Base-by-base conservation (phyloP, 2,888 invertebrate species). In the Agrotis ipsilon region DNA sequence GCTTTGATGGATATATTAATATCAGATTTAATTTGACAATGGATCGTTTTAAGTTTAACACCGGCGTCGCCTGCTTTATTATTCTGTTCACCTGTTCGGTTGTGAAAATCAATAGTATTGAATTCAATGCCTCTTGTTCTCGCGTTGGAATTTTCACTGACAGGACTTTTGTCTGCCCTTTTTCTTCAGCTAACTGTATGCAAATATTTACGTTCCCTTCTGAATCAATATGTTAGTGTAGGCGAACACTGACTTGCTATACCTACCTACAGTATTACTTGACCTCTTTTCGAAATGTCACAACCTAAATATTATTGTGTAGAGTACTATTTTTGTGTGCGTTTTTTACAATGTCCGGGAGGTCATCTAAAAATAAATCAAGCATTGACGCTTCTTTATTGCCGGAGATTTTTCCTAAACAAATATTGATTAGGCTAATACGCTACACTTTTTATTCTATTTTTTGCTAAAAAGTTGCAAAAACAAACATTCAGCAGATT, bases 1-100 rank as follows among this genome's bases (percentile, higher is more conserved):
- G 62, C 78, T 86, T 82, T 80, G 78, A 84, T 83, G 76, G 76
- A 48, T 65, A 51, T 39, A 51, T 64, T 61, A 73, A 83, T 51
- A 60, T 57, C 14, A 43, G 45, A 72, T 63, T 64, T 54, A 65
- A 64, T 69, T 68, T 63, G 32, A 59, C 24, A 61, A 61, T 43
- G n/a, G 43, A 24, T 58, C 7, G 32, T 76, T 55, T 51, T 49
- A 39, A 39, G 39, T 39, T 39, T 39, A 39, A 48, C 19, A 62
- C 55, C 21, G 60, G 18, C 19, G 14, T 49, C 27, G 4, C 45
- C n/a, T 18, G n/a, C 43, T 21, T 48, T 43, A 59, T 21, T 45
- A 43, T 60, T 57, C 55, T 48, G 27, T 52, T 78, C 48, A 58
- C 43, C 69, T 68, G 45, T 48, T 58, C 43, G 3, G 21, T 58